Base-by-base conservation (phyloP, 2,888 invertebrate genomes). In the Antheraea assamensis region DNA sequence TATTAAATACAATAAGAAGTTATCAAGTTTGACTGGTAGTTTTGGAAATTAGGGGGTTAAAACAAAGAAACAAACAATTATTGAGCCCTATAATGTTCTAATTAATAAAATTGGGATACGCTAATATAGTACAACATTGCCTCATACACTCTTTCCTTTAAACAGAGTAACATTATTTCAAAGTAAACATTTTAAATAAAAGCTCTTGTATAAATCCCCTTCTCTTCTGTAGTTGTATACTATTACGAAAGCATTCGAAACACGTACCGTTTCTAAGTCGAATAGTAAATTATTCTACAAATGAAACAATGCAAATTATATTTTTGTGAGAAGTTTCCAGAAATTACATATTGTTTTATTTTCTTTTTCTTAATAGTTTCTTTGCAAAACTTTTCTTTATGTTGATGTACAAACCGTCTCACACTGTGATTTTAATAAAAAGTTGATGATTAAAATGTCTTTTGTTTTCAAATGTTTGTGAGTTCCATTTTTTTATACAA, bases 121-220 rank as follows among this genome's bases (percentile, higher is more conserved):
- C 42, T 13, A 13, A 42, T 42, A 13, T 7, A 13, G 13, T 42
- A 42, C 42, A 42, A 42, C 42, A 42, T 42, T 42, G 42, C 2
- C 13, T 42, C 42, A 42, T 42, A 42, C 13, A 42, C 61, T 24
- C 4, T 15, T 61, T 2, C 27, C 61, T 61, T 61, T 27, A 61
- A 61, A 61, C 61, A 61, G 27, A 61, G 61, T 27, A 27, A 61
- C 61, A 10, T 58, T 13, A 58, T 61, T 27, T 61, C 27, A 61
- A 64, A 64, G 17, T 10, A 64, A 64, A 64, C 61, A 64, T 30
- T 64, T 64, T 64, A 64, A 64, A 64, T 64, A 64, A 30, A 64
- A 27, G 30, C 61, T 58, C 13, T 64, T 27, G 3, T 30, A 64
- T 64, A 27, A 64, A 64, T 64, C 30, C 61, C 3, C 61, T 27